Conservation (phyloP, 2,113 vertebrate genomes). For the Microtus oregoni region DNA sequence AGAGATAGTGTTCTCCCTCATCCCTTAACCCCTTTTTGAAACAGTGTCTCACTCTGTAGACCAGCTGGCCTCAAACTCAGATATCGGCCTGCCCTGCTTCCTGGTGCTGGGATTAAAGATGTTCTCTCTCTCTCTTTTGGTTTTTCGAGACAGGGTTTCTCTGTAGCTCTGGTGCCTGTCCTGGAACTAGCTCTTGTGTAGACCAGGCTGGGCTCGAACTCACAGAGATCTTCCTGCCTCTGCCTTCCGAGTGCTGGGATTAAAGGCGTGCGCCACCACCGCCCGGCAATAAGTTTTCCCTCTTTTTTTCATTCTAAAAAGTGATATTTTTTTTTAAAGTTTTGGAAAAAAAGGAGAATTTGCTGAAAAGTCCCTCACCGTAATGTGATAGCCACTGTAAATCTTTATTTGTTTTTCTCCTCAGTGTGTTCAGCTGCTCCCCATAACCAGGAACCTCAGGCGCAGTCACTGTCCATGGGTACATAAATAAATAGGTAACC, state of each 20-base stretch:
- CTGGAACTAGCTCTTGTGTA: too few relatives aligned
- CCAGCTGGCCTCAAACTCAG: too few relatives aligned
- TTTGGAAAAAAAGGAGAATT: not conserved
- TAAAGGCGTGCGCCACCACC: too few relatives aligned
- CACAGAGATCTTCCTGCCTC: too few relatives aligned
- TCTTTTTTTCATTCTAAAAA: not conserved
- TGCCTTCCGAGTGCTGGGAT: too few relatives aligned
- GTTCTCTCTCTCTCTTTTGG: not conserved
- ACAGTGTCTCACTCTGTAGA: too few relatives aligned
- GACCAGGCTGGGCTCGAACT: too few relatives aligned
- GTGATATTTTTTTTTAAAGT: not conserved
- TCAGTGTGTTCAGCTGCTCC: conserved; percentile 10
- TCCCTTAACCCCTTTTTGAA: not conserved
- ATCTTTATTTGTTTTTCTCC: not conserved
- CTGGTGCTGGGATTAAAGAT: too few relatives aligned
- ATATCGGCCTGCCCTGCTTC: too few relatives aligned
- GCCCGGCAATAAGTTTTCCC: not conserved
- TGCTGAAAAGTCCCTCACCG: conserved; percentile 3
- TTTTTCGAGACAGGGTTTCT: too few relatives aligned
- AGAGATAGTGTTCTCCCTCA: not conserved
- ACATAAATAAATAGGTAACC: not conserved
- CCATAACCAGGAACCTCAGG: conserved; percentile 19
- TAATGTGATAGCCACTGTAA: conserved; percentile 18
- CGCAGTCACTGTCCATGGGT: not conserved
- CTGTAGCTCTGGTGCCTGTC: too few relatives aligned